A percentile compares a stretch with the other conserved stretches of the same genome.
These are phyloP conservation scores for Parus major DNA, from an alignment of 2,113 vertebrate species.

Conservation along the genomic window DNA sequence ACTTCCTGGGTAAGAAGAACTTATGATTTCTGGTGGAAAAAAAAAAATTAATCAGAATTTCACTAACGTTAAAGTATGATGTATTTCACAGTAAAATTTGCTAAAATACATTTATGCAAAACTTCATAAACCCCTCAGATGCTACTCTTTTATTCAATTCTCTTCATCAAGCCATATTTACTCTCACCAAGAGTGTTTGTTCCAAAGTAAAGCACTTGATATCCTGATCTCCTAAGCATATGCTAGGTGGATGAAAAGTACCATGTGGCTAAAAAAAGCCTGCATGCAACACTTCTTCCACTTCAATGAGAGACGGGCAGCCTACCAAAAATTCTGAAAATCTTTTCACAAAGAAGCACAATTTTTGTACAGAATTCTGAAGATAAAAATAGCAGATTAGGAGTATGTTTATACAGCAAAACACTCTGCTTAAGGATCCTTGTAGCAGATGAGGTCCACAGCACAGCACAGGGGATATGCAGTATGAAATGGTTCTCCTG, in stretches of 20 bases:
- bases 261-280: background rate
- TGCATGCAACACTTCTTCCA: background rate
- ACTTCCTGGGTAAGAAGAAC: background rate
- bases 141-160: background rate
- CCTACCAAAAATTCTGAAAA: background rate
- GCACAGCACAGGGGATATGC: too few species aligned
- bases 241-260: background rate
- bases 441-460: background rate
- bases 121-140: background rate
- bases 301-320: background rate
- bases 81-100: background rate
- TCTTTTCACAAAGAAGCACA: background rate
- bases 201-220: background rate
- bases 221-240: background rate
- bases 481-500: background rate
- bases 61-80: background rate
- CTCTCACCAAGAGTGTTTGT: background rate
- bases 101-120: background rate
- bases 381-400: background rate
- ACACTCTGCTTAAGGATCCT: background rate
- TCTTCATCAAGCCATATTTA: background rate
- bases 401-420: background rate
- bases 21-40: background rate
- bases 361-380: background rate
- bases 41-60: background rate